A percentile compares a stretch with the other conserved stretches of the same genome.
phyloP scores from a whole-genome alignment of 2,888 invertebrate genomes.

The Sesia apiformis region DNA sequence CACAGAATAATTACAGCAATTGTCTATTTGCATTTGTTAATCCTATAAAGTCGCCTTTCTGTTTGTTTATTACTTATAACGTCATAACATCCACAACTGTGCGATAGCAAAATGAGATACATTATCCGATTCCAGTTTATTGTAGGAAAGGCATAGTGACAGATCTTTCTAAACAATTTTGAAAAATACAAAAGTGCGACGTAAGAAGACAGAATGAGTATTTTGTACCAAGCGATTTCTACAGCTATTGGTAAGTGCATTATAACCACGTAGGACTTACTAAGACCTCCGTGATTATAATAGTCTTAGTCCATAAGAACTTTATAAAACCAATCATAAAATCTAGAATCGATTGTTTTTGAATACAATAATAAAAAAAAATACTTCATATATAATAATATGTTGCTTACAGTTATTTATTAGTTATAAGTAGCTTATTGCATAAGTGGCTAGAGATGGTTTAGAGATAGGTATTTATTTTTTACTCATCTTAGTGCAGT shows the following conservation, averaged over 20 bases:
- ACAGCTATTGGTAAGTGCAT: background rate
- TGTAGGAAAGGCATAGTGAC: background rate
- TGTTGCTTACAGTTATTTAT: too few relatives aligned
- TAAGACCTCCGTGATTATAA: too few relatives aligned
- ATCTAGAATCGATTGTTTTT: too few relatives aligned
- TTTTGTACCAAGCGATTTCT: background rate
- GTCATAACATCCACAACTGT: background rate
- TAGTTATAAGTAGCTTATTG: too few relatives aligned
- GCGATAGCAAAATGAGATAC: background rate
- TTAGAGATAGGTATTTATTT: too few relatives aligned
- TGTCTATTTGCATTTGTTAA: background rate
- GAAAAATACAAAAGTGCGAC: background rate
- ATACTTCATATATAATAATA: too few relatives aligned
- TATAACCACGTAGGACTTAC: too few relatives aligned
- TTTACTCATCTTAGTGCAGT: too few relatives aligned
- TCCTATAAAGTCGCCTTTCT: background rate
- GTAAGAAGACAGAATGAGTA: background rate
- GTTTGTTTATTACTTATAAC: background rate
- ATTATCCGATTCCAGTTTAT: background rate
- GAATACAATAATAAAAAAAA: too few relatives aligned
- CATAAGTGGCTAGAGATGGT: too few relatives aligned
- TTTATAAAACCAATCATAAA: too few relatives aligned
- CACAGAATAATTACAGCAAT: background rate
- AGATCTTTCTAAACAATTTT: background rate
- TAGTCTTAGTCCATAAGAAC: too few relatives aligned